Percentiles rank a stretch among this genome's conserved stretches.
Evolutionary conservation across 2,113 vertebrate species (phyloP).

Genomic region (Triplophysa siluroides): DNA sequence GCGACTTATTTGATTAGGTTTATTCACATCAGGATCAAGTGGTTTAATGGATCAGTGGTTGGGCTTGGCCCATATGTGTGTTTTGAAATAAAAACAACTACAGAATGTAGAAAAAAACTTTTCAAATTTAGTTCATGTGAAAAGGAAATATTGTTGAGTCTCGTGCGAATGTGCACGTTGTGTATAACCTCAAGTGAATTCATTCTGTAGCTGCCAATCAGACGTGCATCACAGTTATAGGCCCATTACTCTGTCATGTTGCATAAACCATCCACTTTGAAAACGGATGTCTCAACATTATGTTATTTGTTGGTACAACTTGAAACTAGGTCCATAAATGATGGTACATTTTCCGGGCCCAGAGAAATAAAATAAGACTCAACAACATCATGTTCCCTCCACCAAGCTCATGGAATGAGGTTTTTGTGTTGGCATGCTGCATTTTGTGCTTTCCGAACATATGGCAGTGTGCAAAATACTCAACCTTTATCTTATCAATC

Average conservation of each 20-base stretch:
- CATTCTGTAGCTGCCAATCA: no score
- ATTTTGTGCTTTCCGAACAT: neutral
- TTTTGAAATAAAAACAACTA: neutral
- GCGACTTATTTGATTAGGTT: neutral
- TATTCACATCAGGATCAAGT: neutral
- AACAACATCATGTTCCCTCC: neutral
- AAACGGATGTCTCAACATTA: neutral
- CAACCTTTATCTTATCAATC: neutral
- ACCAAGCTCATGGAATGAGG: neutral
- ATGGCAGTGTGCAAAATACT: neutral
- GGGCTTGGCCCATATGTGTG: neutral
- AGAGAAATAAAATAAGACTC: neutral
- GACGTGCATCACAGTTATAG: no score
- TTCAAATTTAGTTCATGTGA: no score
- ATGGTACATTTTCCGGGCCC: neutral
- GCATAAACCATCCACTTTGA: neutral
- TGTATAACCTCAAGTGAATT: no score
- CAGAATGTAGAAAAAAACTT: neutral
- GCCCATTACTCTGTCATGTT: neutral
- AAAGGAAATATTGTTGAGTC: no score
- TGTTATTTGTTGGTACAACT: neutral
- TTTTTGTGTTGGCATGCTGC: constrained; percentile 2
- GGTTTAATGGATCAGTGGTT: neutral
- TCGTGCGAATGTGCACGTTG: no score
- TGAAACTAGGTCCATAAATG: neutral